These are phyloP conservation scores for Dermolepida albohirtum DNA, from an alignment of 2,888 invertebrate species.

Conservation along the genomic window DNA sequence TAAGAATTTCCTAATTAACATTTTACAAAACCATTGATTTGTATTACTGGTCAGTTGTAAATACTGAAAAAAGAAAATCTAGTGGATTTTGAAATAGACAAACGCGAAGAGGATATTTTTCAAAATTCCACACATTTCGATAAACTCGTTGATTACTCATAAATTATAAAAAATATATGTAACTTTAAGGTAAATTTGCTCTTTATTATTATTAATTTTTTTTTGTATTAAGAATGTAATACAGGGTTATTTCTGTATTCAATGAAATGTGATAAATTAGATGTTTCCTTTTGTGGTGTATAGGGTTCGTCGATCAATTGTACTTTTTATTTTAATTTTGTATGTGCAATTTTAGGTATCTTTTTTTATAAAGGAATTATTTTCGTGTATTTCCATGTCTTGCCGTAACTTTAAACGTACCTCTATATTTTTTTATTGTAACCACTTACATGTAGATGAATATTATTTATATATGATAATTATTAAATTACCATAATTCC, in stretches of 20 bases:
- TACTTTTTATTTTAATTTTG: not conserved
- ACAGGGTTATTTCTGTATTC: conserved; percentile 44
- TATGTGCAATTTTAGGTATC: too few species aligned
- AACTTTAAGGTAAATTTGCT: conserved; percentile 1
- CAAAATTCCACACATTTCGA: not conserved
- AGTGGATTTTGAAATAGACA: conserved; percentile 6
- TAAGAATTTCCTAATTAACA: not conserved
- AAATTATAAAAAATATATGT: not conserved
- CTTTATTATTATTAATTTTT: conserved; percentile 5
- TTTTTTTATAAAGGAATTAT: too few species aligned
- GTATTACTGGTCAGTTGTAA: conserved; percentile 40
- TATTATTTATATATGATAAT: too few species aligned
- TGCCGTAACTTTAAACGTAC: too few species aligned
- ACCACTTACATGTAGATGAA: too few species aligned
- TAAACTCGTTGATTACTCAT: too few species aligned
- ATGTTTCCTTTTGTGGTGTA: conserved; percentile 13
- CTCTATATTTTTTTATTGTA: too few species aligned
- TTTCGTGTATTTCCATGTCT: too few species aligned
- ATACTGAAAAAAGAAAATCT: conserved; percentile 8
- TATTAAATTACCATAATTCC: too few species aligned
- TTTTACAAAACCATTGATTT: conserved; percentile 1
- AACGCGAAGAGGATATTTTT: not conserved
- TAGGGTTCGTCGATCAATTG: conserved; percentile 24
- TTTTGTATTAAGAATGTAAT: conserved; percentile 30
- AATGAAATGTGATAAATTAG: conserved; percentile 45